Base-by-base conservation (phyloP, 1,140 invertebrate genomes). In the Frieseomelitta varia region DNA sequence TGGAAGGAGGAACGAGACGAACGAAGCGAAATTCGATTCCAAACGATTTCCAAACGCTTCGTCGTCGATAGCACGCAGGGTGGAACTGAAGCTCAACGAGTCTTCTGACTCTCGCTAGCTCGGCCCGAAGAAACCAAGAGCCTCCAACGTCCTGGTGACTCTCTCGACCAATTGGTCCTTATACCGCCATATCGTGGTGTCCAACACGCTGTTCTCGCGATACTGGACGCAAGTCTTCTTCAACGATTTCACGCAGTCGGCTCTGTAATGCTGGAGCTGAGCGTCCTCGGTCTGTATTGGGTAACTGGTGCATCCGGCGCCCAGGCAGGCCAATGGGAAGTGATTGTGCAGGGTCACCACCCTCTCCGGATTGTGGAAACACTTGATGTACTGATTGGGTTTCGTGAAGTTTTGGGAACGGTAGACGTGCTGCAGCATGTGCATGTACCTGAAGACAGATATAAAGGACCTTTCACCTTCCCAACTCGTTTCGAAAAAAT, bases 381-480 rank as follows among this genome's bases (percentile, higher is more conserved):
- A 98, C 94, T 99, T 99, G 56, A 99, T 97, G 94, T 98, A 99
- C 93, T 98, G 97, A 87, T 98, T 98, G 1, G 98, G 98, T 94
- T 98, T 98, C 1, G 98, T 99, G 94, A 98, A 99, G 94, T 99
- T 99, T 91, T 97, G 97, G 71, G 97, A 97, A 14, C 98, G 96
- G 91, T 98, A 98, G 10, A 99, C 98, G 94, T 99, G 98, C 94
- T 98, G 98, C 89, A 99, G 92, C 98, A 99, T 99, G 93, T 99
- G 98, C 96, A 99, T 97, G 93, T 99, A 99, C 84, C 94, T 95
- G 82, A n/a, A n/a, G 61, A 68, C 55, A 84, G 4, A 47, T 0
- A 8, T 47, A 47, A 47, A 8, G 8, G 8, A 39, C 39, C 8
- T 47, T 47, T 47, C 39, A 47, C 8, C 39, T 47, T 47, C 6